A percentile compares a stretch with the other conserved stretches of the same genome.
phyloP scores from a whole-genome alignment of 2,797 vertebrate species.

The Fistularia commersonii region DNA sequence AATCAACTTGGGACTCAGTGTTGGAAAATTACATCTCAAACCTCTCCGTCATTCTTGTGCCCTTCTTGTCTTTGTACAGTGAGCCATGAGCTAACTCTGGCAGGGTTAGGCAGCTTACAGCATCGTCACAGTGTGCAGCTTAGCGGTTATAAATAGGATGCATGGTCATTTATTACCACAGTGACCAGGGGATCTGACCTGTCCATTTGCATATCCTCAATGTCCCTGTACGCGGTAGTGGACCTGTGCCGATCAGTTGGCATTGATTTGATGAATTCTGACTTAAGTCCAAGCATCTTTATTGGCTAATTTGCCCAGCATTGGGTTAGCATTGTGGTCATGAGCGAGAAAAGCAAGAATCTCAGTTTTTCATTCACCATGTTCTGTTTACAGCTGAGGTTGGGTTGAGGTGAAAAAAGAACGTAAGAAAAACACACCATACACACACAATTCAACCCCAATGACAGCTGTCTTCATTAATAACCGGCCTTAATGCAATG shows the following conservation, averaged over 20 bases:
- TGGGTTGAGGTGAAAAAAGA: background rate
- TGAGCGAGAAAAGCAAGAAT: too few relatives aligned
- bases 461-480: slow-evolving; percentile 10
- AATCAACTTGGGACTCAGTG: slow-evolving; percentile 10
- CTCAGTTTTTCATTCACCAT: too few relatives aligned
- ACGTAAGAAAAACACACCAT: background rate
- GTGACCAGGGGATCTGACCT: slow-evolving; percentile 42
- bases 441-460: background rate
- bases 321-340: background rate
- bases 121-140: slow-evolving; percentile 59
- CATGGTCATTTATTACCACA: slow-evolving; percentile 67
- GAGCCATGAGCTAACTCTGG: slow-evolving; percentile 42
- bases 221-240: slow-evolving; percentile 32
- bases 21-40: too few relatives aligned
- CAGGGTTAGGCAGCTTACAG: slow-evolving; percentile 70
- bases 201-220: slow-evolving; percentile 35
- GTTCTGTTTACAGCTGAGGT: background rate
- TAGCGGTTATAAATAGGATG: slow-evolving; percentile 78
- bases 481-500: background rate
- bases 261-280: slow-evolving; percentile 16
- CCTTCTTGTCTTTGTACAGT: slow-evolving; percentile 21
- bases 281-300: background rate
- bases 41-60: background rate
- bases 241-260: slow-evolving; percentile 13
- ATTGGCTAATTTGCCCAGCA: background rate